Evolutionary conservation across 1,140 invertebrate genomes (phyloP), one percentile per base, ranked within the genome.

Genomic region (Orchestia grillus): DNA sequence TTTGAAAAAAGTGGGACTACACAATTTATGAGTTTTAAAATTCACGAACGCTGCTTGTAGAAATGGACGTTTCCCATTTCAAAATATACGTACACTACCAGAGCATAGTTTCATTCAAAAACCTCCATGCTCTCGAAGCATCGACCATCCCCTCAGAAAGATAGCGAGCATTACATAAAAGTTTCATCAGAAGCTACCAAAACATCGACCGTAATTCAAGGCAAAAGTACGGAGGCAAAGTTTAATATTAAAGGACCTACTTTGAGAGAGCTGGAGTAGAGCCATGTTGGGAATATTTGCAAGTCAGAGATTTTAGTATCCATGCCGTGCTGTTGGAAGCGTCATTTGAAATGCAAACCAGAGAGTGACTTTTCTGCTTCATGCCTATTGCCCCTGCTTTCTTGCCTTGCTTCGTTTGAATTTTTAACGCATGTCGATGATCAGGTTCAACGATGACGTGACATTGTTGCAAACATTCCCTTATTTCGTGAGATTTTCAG

Each of bases 301-400:
- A 90, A 90, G 88, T 90, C 88, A 42, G 88, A 90, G 43, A 90
- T 90, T 90, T 77, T 77, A 77, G 62, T 90, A 41, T 90, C 43
- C 88, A 44, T 44, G n/a, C 88, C 4, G 88, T 90, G 88, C 88
- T 42, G 36, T 41, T 90, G 6, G 41, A 42, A 41, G 43, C 88
- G 42, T 90, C 88, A 90, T 90, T 90, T 90, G n/a, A 90, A 90
- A 90, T 90, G 88, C 88, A 90, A 42, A 90, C 88, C 87, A 43
- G 88, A 41, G 88, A 41, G 62, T 77, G 62, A 77, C 62, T 77
- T 8, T 77, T 77, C 62, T 77, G 62, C 28, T 77, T 77, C 62
- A 77, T 36, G 62, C 19, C 1, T 77, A 77, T 77, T 36, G 62
- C 11, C 28, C 1, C 62, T 77, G 3, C 62, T 77, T 77, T 77